A percentile compares a stretch with the other conserved stretches of the same genome.
These are phyloP conservation scores for Limnephilus rhombicus DNA, from an alignment of 2,888 invertebrate genomes.

Conservation along the genomic window DNA sequence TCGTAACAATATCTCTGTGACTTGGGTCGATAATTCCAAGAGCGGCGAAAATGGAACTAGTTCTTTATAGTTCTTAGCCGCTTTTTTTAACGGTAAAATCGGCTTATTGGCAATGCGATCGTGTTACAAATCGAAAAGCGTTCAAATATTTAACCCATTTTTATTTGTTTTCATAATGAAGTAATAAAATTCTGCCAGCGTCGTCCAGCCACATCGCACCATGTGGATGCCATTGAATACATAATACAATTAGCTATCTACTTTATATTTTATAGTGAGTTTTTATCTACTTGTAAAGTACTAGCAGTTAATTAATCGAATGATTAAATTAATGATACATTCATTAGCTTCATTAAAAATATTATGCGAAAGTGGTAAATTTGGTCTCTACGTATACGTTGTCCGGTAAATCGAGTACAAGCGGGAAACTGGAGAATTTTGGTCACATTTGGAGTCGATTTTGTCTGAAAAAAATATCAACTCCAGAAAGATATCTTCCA, in stretches of 20 bases:
- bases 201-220: background rate
- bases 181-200: constrained; percentile 59
- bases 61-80: background rate
- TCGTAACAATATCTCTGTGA: too few species aligned
- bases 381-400: too few species aligned
- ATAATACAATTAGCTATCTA: background rate
- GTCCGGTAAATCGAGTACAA: too few species aligned
- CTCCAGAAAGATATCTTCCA: too few species aligned
- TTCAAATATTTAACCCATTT: constrained; percentile 63
- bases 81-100: background rate
- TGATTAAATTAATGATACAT: background rate
- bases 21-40: too few species aligned
- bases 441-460: too few species aligned
- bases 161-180: constrained; percentile 60
- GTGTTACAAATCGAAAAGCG: constrained; percentile 59
- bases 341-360: too few species aligned
- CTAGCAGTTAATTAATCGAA: background rate
- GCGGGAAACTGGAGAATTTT: too few species aligned
- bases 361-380: too few species aligned
- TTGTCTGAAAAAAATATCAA: too few species aligned
- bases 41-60: background rate
- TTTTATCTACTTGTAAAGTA: background rate
- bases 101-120: constrained; percentile 46
- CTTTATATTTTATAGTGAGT: background rate
- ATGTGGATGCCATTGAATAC: background rate